Conservation (phyloP, 1,140 invertebrate species). For the Sycobia sp. region DNA sequence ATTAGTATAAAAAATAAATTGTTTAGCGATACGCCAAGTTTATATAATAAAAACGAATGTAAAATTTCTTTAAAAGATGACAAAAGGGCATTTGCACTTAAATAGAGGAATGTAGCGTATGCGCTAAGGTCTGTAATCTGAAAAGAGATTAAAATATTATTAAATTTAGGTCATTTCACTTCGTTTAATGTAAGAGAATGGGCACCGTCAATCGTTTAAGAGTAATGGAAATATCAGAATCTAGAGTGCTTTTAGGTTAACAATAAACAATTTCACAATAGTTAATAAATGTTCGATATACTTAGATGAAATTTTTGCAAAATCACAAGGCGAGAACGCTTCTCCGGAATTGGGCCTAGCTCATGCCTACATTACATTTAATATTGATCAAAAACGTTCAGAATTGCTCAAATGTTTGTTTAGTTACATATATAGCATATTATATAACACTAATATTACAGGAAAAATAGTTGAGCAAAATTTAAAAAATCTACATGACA, state of each 20-base stretch:
- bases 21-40: background rate
- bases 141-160: background rate
- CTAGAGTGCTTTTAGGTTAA: background rate
- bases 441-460: conserved; percentile 25
- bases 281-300: background rate
- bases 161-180: background rate
- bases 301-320: conserved; percentile 4
- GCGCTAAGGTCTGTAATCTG: background rate
- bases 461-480: background rate
- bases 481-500: background rate
- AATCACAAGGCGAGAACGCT: background rate
- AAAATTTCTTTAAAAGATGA: conserved; percentile 2
- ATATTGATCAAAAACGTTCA: background rate
- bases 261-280: background rate
- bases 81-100: background rate
- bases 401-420: background rate
- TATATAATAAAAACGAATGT: conserved; percentile 14
- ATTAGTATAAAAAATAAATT: background rate
- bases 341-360: background rate
- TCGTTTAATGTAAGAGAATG: background rate
- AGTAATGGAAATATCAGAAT: background rate
- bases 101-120: background rate
- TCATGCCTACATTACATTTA: background rate
- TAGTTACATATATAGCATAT: conserved; percentile 16
- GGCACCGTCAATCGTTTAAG: background rate